These are phyloP conservation scores for Entomobrya multifasciata DNA, from an alignment of 2,888 invertebrate species.

Conservation along the genomic window DNA sequence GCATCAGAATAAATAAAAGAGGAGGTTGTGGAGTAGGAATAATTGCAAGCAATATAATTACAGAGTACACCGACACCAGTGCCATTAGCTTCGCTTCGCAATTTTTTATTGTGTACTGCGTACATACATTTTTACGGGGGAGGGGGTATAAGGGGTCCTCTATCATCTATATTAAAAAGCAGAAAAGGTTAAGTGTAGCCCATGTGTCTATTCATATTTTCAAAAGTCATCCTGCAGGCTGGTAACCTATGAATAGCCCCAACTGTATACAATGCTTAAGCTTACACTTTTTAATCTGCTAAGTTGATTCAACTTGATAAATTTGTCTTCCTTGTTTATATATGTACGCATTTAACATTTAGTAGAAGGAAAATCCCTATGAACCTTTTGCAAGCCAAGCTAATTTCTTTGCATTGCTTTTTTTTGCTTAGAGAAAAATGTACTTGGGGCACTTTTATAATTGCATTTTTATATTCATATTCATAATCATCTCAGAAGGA, in stretches of 20 bases:
- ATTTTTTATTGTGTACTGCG: not conserved
- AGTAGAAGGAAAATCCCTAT: not conserved
- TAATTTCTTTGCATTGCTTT: constrained; percentile 4
- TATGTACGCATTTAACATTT: not conserved
- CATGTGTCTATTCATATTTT: no score
- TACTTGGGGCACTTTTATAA: not conserved
- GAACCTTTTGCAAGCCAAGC: not conserved
- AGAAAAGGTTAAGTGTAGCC: not conserved
- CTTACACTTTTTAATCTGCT: not conserved
- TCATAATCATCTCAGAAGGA: not conserved
- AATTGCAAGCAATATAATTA: constrained; percentile 22
- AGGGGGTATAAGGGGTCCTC: not conserved
- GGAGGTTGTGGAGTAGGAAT: not conserved
- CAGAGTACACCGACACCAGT: not conserved
- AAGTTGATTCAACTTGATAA: constrained; percentile 28
- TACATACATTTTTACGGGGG: not conserved
- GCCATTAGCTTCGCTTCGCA: not conserved
- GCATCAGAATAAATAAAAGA: constrained; percentile 47
- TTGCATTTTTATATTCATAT: not conserved
- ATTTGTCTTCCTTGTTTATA: constrained; percentile 32
- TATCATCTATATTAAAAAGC: not conserved
- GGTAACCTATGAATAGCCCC: not conserved
- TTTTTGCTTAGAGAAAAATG: not conserved
- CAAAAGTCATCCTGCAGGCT: no score
- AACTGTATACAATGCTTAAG: not conserved